Evolutionary conservation across 1,140 invertebrate genomes (phyloP), one percentile per base, ranked within the genome.

Genomic region (Philopotamus ludificatus): DNA sequence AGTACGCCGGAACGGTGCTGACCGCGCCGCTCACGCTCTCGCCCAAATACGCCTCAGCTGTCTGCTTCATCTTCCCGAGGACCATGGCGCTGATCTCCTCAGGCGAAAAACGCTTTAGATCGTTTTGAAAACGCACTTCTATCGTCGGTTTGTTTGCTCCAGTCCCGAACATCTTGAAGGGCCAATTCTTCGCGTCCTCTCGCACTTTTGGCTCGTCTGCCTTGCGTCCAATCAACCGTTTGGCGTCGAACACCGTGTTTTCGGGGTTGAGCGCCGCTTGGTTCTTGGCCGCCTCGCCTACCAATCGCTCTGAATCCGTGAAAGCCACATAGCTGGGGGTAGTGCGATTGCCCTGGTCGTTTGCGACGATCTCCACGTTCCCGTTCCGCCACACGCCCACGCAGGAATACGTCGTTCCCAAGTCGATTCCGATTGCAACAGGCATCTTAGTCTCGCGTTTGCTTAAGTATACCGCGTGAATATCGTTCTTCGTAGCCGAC

Each of bases 261-360:
- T 60, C 72, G 49, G 77, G 75, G 72, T 81, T 81, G 50, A 79
- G 72, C 9, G 75, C 88, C 8, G 89, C 88, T 73, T 91, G 83
- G 70, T 81, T 89, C 74, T 90, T 85, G 1, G 86, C 86, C 1
- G 78, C 84, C 72, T 90, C 88, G 25, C 88, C 88, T 58, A 92
- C 89, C 9, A 92, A 79, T 1, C 89, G 77, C 74, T 94, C 91
- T 0, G 86, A 88, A 66, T 93, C 91, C 1, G 88, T 92, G 76
- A 94, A 89, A 1, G 92, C 94, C 41, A 97, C 93, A 79, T 95
- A 96, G 60, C 89, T 91, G 7, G 93, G 93, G 34, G 93, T 95
- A 22, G 93, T 96, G 44, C 94, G 81, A 79, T 96, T 97, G 18
- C 94, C 94, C 81, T 95, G 93, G 75, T 96, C 94, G 75, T 97